Base-by-base conservation (phyloP, 1,140 invertebrate species). In the Neodiprion lecontei region DNA sequence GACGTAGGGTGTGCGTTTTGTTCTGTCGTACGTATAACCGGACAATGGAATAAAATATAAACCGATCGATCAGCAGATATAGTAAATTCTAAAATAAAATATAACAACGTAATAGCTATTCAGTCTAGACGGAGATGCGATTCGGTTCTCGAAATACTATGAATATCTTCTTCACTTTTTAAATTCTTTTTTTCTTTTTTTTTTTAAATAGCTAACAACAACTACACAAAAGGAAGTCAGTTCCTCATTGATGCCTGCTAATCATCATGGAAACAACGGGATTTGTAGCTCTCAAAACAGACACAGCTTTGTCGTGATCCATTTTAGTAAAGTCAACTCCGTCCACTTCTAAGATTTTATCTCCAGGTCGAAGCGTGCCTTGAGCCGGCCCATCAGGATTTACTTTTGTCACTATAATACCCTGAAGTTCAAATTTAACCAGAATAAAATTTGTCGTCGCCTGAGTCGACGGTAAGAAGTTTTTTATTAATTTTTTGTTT, bases 261-360 rank as follows among this genome's bases (percentile, higher is more conserved):
- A 91, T 88, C 90, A 91, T 89, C 85, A 91, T 90, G 75, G 88
- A 89, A 67, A 90, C 88, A 28, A 89, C 82, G 53, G 85, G 83
- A 72, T 89, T 89, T 70, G 90, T 87, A 69, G 88, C 87, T 72
- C 84, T 83, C 75, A 91, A 82, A 81, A 91, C 86, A 66, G 88
- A 83, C 72, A 90, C 87, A 74, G 90, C 90, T 75, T 88, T 88
- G 74, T 88, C 87, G 77, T 90, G 84, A 82, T 89, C 89, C 68
- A 89, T 85, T 81, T 91, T 91, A 65, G 90, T 90, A 77, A 92
- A 90, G 82, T 92, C 91, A 77, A 90, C 90, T 71, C 91, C 91
- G 81, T 92, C 91, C 49, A 92, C 90, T 80, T 92, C 91, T 48
- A 92, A 81, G 73, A 92, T 88, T 84, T 92, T 92, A 77, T 92